Evolutionary conservation across 37 sponge, comb jelly and placozoan genomes (phyloP).

Genomic region (Bolinopsis microptera): DNA sequence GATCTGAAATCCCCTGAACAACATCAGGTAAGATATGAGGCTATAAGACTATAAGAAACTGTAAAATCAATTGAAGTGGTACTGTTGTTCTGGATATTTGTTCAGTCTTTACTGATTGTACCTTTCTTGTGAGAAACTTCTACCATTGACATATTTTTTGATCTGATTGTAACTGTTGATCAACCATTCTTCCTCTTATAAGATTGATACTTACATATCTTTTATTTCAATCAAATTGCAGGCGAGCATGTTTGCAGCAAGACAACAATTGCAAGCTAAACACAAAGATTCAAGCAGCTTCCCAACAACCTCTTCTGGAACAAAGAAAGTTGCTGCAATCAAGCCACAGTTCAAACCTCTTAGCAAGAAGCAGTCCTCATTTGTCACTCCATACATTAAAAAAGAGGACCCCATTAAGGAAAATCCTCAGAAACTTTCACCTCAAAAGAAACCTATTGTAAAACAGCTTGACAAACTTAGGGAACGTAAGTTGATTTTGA

Average conservation of each 20-base stretch:
- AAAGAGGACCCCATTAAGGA: conserved; percentile 39
- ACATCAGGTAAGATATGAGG: conserved; percentile 36
- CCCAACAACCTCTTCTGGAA: background rate
- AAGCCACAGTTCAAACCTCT: conserved; percentile 61
- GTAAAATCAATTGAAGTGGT: background rate
- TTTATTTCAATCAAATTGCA: no score
- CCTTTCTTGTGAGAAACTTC: background rate
- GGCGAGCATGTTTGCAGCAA: conserved; percentile 64
- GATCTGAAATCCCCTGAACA: conserved; percentile 60
- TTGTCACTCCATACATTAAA: conserved; percentile 36
- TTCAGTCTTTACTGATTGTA: no score
- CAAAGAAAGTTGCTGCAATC: conserved; percentile 56
- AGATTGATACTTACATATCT: no score
- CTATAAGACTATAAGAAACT: background rate
- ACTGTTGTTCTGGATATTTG: no score
- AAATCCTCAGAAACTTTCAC: background rate
- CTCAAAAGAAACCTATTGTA: background rate
- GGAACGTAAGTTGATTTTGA: background rate
- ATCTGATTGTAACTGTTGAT: no score
- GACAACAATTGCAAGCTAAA: conserved; percentile 44
- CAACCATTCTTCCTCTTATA: no score
- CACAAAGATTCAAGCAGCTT: background rate
- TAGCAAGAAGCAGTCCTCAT: conserved; percentile 48
- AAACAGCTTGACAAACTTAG: background rate
- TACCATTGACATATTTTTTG: no score